Conservation (phyloP, 1,140 invertebrate species). For the Drosophila lowei region DNA sequence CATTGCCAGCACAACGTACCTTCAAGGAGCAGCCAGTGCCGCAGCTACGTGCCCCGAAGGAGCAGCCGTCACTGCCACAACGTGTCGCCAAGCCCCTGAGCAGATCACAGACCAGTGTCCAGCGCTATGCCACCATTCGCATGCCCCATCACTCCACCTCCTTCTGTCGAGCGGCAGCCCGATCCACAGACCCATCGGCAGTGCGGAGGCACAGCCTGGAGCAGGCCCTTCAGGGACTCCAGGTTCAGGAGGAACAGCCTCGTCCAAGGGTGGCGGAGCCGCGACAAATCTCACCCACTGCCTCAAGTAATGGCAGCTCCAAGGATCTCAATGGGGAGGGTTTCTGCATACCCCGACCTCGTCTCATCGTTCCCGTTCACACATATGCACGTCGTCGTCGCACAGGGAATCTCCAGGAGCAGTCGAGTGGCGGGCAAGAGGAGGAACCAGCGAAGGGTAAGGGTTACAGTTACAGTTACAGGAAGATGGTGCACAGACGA, state of each 20-base stretch:
- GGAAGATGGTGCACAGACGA: no score
- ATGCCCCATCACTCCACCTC: conserved; percentile 65
- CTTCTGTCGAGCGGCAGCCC: conserved; percentile 16
- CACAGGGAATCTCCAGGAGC: conserved; percentile 87
- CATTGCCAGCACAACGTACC: conserved; percentile 24
- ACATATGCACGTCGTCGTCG: conserved; percentile 91
- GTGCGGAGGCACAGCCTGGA: conserved; percentile 57
- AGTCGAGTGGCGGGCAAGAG: conserved; percentile 38
- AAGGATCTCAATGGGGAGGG: conserved; percentile 84
- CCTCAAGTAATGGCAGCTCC: conserved; percentile 67
- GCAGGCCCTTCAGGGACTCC: conserved; percentile 49
- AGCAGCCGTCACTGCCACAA: not conserved
- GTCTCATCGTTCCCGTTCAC: conserved; percentile 93
- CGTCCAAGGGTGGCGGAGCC: not conserved
- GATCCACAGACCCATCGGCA: not conserved
- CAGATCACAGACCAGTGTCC: conserved; percentile 62
- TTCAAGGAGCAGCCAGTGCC: no score
- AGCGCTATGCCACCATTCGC: conserved; percentile 70
- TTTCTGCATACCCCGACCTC: conserved; percentile 91
- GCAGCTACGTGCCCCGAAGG: not conserved
- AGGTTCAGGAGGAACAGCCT: conserved; percentile 19
- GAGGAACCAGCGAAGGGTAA: conserved; percentile 60
- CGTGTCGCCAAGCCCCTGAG: conserved; percentile 43
- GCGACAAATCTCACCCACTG: conserved; percentile 53
- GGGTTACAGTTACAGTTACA: not conserved